Conservation (phyloP, 2,113 vertebrate species). For the Syrrhaptes paradoxus region DNA sequence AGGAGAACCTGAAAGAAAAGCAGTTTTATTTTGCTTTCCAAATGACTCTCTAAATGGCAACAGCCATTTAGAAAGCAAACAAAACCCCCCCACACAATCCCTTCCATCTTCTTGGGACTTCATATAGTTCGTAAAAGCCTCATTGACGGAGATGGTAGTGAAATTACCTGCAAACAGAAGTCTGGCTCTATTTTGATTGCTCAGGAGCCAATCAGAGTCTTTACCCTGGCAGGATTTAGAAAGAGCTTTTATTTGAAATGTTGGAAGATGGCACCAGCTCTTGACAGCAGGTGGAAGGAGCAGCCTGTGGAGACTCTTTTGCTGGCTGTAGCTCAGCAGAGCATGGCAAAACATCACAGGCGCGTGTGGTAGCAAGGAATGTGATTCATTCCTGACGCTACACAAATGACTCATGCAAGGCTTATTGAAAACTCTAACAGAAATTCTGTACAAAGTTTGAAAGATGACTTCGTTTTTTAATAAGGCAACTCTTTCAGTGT, state of each 20-base stretch:
- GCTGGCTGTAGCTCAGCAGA: not conserved
- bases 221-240: not conserved
- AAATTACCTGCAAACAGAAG: not conserved
- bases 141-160: not conserved
- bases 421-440: not conserved
- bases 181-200: not conserved
- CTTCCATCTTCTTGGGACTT: not conserved
- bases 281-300: not conserved
- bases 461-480: fast-evolving
- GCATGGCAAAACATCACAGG: not conserved
- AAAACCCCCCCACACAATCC: not conserved
- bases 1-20: not conserved
- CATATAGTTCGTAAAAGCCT: not conserved
- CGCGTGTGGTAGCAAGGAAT: fast-evolving
- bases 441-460: not conserved
- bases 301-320: not conserved
- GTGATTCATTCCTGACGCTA: not conserved
- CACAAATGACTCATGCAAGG: not conserved
- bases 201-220: not conserved
- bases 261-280: not conserved
- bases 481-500: not conserved
- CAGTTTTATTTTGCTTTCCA: not conserved
- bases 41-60: fast-evolving
- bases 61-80: not conserved
- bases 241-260: not conserved